Percentiles rank a stretch among this genome's conserved stretches.
Conservation (phyloP, 2,797 vertebrate genomes). For the Sebastes cheni region DNA sequence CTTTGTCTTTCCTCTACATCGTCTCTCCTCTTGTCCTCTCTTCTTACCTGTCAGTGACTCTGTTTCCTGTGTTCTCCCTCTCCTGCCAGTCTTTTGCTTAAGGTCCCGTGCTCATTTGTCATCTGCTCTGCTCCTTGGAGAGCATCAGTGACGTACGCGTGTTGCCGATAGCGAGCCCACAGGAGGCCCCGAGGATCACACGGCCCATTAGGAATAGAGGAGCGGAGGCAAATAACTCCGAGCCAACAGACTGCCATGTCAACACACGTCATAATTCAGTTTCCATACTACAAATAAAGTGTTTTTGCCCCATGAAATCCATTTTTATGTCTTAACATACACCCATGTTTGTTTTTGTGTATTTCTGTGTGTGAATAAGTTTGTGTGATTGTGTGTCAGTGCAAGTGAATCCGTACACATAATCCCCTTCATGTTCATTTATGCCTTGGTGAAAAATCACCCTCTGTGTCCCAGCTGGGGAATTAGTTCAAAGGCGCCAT, state of each 20-base stretch:
- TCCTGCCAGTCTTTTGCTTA: conserved; percentile 18
- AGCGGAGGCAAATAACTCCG: conserved; percentile 49
- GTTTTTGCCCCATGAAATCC: neutral
- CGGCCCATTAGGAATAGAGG: conserved; percentile 58
- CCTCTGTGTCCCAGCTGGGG: conserved; percentile 31
- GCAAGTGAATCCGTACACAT: conserved; percentile 31
- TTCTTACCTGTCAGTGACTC: conserved; percentile 45
- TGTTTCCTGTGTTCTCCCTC: conserved; percentile 40
- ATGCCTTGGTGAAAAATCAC: conserved; percentile 67
- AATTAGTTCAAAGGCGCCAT: conserved; percentile 64
- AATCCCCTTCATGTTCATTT: conserved; percentile 60
- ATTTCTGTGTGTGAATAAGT: neutral
- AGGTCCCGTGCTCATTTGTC: conserved; percentile 22
- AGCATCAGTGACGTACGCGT: conserved; percentile 31
- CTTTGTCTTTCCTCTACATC: conserved; percentile 66
- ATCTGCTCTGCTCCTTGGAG: conserved; percentile 5
- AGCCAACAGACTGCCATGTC: conserved; percentile 33
- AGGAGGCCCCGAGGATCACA: conserved; percentile 54
- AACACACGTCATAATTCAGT: conserved; percentile 11
- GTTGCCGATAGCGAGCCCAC: conserved; percentile 29
- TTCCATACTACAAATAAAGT: neutral
- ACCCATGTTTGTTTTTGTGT: neutral
- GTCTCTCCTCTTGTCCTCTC: conserved; percentile 43
- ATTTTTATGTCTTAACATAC: neutral
- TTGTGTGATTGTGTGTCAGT: conserved; percentile 3